Evolutionary conservation across 2,113 vertebrate species (phyloP).

Genomic region (Phrynosoma platyrhinos): DNA sequence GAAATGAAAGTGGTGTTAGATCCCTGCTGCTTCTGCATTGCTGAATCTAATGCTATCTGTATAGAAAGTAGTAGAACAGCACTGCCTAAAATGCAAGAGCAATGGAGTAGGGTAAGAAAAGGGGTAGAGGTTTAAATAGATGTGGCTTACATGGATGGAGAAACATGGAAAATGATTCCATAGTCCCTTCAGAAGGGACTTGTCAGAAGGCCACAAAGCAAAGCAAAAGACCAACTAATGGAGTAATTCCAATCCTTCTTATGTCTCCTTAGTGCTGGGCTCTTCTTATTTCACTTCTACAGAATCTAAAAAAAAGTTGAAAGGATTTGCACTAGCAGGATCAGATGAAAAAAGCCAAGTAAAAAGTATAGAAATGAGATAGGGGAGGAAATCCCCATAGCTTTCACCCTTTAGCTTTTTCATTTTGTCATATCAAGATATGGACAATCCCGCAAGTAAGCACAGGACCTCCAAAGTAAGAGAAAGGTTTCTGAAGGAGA

Average conservation of each 20-base stretch:
- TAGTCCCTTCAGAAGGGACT: not conserved
- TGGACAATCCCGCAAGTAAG: no score
- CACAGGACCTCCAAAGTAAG: not conserved
- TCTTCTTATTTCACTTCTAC: slow-evolving; percentile 14
- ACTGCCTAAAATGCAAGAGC: not conserved
- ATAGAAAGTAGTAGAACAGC: slow-evolving; percentile 41
- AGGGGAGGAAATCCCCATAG: not conserved
- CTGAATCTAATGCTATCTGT: slow-evolving; percentile 47
- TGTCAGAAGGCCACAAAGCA: accelerated
- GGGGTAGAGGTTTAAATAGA: not conserved
- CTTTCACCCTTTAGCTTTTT: not conserved
- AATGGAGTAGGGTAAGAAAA: not conserved
- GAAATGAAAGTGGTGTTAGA: slow-evolving; percentile 51
- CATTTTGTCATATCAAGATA: not conserved
- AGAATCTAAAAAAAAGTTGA: not conserved
- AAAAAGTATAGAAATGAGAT: slow-evolving; percentile 9
- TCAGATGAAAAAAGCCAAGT: slow-evolving; percentile 11
- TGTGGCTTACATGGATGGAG: not conserved
- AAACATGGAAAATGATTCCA: not conserved
- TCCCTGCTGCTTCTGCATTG: slow-evolving; percentile 39
- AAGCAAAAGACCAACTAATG: not conserved
- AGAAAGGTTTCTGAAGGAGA: not conserved
- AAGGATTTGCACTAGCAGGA: slow-evolving; percentile 20
- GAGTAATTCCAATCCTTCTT: not conserved
- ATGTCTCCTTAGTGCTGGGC: not conserved